A percentile compares a stretch with the other conserved stretches of the same genome.
phyloP scores from a whole-genome alignment of 2,113 vertebrate species.

The Myrmophylax atrothorax region DNA sequence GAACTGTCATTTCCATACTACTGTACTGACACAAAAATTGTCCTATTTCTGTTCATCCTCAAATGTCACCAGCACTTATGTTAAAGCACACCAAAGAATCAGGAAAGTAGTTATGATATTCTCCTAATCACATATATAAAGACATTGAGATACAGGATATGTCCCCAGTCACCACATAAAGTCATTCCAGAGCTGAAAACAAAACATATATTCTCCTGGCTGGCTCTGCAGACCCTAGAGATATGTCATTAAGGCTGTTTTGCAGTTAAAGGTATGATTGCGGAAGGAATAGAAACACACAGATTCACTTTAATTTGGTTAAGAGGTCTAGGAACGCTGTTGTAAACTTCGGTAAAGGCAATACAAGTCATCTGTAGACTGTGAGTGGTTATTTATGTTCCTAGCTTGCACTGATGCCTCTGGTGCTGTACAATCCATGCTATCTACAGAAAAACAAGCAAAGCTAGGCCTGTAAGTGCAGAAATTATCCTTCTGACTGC shows the following conservation, averaged over 20 bases:
- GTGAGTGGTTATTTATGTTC: neutral
- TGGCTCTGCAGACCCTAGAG: neutral
- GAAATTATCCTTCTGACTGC: neutral
- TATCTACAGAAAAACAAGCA: neutral
- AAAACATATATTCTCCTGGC: neutral
- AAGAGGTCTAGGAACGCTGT: neutral
- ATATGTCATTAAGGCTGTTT: neutral
- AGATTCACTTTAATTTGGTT: neutral
- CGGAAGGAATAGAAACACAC: neutral
- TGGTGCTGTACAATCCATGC: neutral
- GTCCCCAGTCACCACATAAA: neutral
- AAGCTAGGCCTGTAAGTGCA: neutral
- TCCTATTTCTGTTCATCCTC: neutral
- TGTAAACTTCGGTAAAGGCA: neutral
- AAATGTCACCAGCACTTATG: neutral
- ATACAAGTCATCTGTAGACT: neutral
- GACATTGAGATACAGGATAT: neutral
- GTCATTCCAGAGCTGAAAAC: neutral
- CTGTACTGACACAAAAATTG: neutral
- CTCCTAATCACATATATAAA: neutral
- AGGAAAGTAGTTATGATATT: neutral
- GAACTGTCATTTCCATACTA: neutral
- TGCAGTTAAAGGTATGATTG: neutral
- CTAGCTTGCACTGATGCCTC: neutral
- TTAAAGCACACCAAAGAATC: neutral